Conservation (phyloP, 2,888 invertebrate genomes). For the Nomada ferruginata region DNA sequence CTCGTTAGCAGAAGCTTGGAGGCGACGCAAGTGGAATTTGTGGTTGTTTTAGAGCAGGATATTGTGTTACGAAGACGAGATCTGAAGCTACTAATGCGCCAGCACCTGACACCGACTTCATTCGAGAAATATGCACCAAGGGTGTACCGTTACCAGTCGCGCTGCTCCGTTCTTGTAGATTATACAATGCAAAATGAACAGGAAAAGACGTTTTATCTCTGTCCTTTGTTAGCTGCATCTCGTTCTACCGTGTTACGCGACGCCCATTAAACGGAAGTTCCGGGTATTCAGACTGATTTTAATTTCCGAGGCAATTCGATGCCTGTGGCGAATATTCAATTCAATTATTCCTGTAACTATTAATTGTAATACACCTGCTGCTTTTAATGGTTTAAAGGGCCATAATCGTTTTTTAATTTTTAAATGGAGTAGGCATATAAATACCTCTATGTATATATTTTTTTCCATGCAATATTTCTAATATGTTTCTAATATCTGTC, state of each 20-base stretch:
- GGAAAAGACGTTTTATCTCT: conserved; percentile 46
- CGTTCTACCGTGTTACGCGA: conserved; percentile 27
- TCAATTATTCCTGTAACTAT: too few relatives aligned
- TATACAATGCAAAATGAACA: conserved; percentile 59
- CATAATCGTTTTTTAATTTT: neutral
- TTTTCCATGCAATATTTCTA: neutral
- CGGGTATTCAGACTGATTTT: conserved; percentile 22
- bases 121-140: conserved; percentile 63
- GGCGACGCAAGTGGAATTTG: conserved; percentile 35
- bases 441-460: too few relatives aligned
- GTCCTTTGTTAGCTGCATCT: conserved; percentile 50
- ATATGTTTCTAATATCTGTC: too few relatives aligned
- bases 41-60: conserved; percentile 48
- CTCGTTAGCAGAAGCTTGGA: conserved; percentile 30
- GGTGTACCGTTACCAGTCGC: conserved; percentile 68
- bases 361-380: too few relatives aligned
- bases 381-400: too few relatives aligned
- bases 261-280: conserved; percentile 1
- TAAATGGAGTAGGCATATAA: neutral
- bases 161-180: conserved; percentile 45
- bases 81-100: conserved; percentile 65
- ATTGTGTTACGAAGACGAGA: conserved; percentile 65
- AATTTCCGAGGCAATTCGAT: neutral
- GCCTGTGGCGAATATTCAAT: neutral
- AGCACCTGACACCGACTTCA: conserved; percentile 64